Conservation (phyloP, 2,888 invertebrate species). For the Epirrhoe tristata region DNA sequence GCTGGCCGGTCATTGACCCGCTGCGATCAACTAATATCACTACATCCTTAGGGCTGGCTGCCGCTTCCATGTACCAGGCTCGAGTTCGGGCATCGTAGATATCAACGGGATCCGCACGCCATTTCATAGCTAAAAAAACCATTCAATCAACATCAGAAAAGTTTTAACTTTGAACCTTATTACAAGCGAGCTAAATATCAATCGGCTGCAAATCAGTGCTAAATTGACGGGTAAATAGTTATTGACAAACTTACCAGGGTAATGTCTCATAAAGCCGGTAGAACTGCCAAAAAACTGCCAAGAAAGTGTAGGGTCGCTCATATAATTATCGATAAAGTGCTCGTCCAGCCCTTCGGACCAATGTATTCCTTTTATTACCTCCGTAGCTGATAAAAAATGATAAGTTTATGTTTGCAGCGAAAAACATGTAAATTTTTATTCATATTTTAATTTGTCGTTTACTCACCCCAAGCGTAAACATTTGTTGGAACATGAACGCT, state of each 20-base stretch:
- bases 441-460: not conserved
- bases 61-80: slow-evolving; percentile 99
- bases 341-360: slow-evolving; percentile 98
- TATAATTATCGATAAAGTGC: slow-evolving; percentile 94
- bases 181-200: no score
- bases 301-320: slow-evolving; percentile 93
- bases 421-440: not conserved
- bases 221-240: not conserved
- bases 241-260: slow-evolving; percentile 88
- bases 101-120: slow-evolving; percentile 93
- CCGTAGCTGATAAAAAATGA: slow-evolving; percentile 86
- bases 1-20: slow-evolving; percentile 96
- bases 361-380: slow-evolving; percentile 95
- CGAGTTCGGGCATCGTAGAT: slow-evolving; percentile 97
- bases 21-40: slow-evolving; percentile 94
- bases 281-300: slow-evolving; percentile 99
- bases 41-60: slow-evolving; percentile 98
- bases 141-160: not conserved
- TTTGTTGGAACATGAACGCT: slow-evolving; percentile 98
- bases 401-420: slow-evolving; percentile 7
- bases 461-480: slow-evolving; percentile 94
- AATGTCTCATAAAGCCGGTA: slow-evolving; percentile 98
- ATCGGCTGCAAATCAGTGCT: not conserved
- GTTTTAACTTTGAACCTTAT: no score
- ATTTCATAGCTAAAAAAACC: slow-evolving; percentile 87